These are phyloP conservation scores for Crocidura indochinensis DNA, from an alignment of 2,797 vertebrate species.

Conservation along the genomic window DNA sequence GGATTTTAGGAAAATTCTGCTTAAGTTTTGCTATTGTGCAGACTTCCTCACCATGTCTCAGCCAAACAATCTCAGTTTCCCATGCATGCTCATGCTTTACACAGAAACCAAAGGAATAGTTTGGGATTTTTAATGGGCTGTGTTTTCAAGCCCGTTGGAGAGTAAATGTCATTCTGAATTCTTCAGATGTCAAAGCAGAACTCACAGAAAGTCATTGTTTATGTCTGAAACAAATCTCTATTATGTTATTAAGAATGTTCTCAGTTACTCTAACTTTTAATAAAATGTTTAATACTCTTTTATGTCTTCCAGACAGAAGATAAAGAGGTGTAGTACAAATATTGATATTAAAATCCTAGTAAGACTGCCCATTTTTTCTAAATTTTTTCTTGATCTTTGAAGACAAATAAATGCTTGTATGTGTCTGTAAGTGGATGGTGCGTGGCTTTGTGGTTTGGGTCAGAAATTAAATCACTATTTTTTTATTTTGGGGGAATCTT, in stretches of 20 bases:
- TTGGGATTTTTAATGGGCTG: conserved; percentile 43
- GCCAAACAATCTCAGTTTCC: not conserved
- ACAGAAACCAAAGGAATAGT: conserved; percentile 58
- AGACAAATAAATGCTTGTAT: conserved; percentile 62
- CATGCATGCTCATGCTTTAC: conserved; percentile 45
- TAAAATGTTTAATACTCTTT: conserved; percentile 86
- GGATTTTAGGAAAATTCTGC: conserved; percentile 55
- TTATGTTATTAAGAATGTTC: conserved; percentile 82
- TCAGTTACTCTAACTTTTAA: conserved; percentile 85
- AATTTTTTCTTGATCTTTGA: conserved; percentile 76
- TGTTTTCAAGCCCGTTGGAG: conserved; percentile 67
- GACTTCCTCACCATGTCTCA: conserved; percentile 21
- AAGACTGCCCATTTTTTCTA: conserved; percentile 78
- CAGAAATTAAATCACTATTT: conserved; percentile 80
- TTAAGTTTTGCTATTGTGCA: not conserved
- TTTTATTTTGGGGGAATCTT: not conserved
- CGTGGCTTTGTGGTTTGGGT: conserved; percentile 59
- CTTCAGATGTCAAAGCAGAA: conserved; percentile 80
- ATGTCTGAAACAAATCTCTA: conserved; percentile 88
- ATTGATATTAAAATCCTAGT: conserved; percentile 84
- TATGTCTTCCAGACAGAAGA: conserved; percentile 88
- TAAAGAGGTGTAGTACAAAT: conserved; percentile 87
- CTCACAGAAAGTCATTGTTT: conserved; percentile 84
- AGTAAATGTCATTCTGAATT: conserved; percentile 78
- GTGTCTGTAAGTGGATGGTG: not conserved